Base-by-base conservation (phyloP, 1,140 invertebrate genomes). In the Saccostrea echinata region DNA sequence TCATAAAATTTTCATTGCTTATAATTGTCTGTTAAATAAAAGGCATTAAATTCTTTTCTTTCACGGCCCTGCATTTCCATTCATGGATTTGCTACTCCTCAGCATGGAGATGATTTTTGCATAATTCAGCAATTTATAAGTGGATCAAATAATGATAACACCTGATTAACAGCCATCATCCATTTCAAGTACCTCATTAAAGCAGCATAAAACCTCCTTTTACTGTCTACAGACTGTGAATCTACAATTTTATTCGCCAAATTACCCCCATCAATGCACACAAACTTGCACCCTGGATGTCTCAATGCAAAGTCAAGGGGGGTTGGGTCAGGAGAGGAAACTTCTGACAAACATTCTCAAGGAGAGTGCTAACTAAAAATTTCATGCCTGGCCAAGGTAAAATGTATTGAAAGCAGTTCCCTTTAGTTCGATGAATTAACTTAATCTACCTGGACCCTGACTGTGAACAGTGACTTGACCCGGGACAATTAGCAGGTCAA, bases 391-490 rank as follows among this genome's bases (percentile, higher is more conserved):
- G 55, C 55, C 55, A 61, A 61, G 55, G 55, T n/a, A n/a, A 61
- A 43, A 61, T 21, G 55, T 61, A 61, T 21, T 61, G 55, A 61
- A 8, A 61, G 18, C 18, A 6, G 18, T n/a, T 61, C 16, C 55
- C 55, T 61, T 61, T 71, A 30, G 68, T 71, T 16, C 24, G 12
- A 8, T 71, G 68, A 71, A 71, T 71, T 71, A 30, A 71, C 68
- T 71, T 33, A 71, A 71, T 30, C 68, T 71, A 71, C 30, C 24
- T 11, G 64, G 24, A 27, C 64, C 27, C 68, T 30, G 24, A 35
- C 68, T 30, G 68, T 71, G 68, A 71, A 71, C 68, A 33, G 68
- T 33, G 68, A 71, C 30, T 71, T 71, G 68, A 71, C 30, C 68
- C 68, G 30, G 24, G 16, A 27, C 24, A 71, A 71, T 71, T 30